phyloP scores from a whole-genome alignment of 1,140 invertebrate genomes.

The Thaumetopoea pityocampa region DNA sequence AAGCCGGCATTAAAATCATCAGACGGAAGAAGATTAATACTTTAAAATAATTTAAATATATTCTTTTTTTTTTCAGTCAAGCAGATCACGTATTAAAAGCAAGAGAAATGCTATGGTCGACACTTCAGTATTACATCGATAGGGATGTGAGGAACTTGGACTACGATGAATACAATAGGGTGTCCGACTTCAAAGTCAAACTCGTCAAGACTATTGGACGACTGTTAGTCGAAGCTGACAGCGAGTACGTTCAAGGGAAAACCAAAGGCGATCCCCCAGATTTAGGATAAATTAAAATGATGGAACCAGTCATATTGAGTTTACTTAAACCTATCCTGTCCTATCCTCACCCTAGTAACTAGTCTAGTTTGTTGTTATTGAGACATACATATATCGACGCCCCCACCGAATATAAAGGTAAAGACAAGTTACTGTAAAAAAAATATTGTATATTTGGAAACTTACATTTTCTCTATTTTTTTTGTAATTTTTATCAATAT shows the following conservation, averaged over 20 bases:
- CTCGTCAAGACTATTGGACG: slow-evolving; percentile 46
- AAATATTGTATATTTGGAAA: too few relatives aligned
- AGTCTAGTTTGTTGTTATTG: too few relatives aligned
- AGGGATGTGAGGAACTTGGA: slow-evolving; percentile 41
- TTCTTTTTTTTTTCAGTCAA: slow-evolving; percentile 56
- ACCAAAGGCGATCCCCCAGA: slow-evolving; percentile 18
- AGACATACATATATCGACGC: too few relatives aligned
- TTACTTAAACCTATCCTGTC: too few relatives aligned
- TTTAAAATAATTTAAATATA: slow-evolving; percentile 18
- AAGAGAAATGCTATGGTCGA: slow-evolving; percentile 70
- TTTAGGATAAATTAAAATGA: slow-evolving; percentile 23
- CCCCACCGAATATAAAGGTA: too few relatives aligned
- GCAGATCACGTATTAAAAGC: slow-evolving; percentile 64
- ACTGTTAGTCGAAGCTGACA: slow-evolving; percentile 46
- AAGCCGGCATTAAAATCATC: too few relatives aligned
- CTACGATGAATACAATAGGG: slow-evolving; percentile 31
- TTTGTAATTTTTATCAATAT: too few relatives aligned
- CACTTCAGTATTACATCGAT: slow-evolving; percentile 74
- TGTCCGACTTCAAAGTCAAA: slow-evolving; percentile 41
- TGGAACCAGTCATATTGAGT: too few relatives aligned
- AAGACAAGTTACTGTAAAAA: too few relatives aligned
- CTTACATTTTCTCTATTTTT: too few relatives aligned
- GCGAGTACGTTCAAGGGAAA: slow-evolving; percentile 21
- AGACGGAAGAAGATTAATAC: too few relatives aligned
- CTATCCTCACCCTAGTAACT: too few relatives aligned